Conservation (phyloP, 1,140 invertebrate genomes). For the Drosophila rhopaloa region DNA sequence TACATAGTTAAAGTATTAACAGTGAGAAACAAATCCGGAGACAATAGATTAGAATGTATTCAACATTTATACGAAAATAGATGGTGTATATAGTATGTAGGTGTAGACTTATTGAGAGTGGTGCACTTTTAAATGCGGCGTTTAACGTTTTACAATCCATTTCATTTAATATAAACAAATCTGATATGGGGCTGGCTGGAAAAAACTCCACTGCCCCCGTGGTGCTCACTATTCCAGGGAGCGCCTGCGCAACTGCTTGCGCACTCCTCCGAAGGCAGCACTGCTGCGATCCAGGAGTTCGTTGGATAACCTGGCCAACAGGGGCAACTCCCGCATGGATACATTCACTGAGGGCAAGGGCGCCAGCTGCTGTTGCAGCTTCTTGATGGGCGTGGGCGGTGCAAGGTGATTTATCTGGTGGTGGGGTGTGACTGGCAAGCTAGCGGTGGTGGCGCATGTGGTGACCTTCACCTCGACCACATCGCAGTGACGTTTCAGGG, state of each 20-base stretch:
- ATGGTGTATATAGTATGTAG: conserved; percentile 40
- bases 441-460: conserved; percentile 31
- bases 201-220: background rate
- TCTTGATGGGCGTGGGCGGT: conserved; percentile 63
- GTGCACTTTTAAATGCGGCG: conserved; percentile 70
- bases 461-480: conserved; percentile 46
- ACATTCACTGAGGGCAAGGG: conserved; percentile 81
- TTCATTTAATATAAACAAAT: conserved; percentile 81
- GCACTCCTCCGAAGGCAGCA: conserved; percentile 60
- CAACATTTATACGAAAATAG: conserved; percentile 75
- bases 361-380: conserved; percentile 75
- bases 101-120: conserved; percentile 56
- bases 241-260: conserved; percentile 63
- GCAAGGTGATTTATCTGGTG: conserved; percentile 48
- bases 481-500: conserved; percentile 62
- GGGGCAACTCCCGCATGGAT: conserved; percentile 81
- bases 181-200: conserved; percentile 55
- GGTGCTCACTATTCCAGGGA: conserved; percentile 70
- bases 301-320: conserved; percentile 76
- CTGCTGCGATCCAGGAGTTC: conserved; percentile 75
- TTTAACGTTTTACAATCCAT: conserved; percentile 58
- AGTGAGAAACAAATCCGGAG: conserved; percentile 54
- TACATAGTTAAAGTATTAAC: conserved; percentile 60
- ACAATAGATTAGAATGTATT: conserved; percentile 62
- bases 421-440: conserved; percentile 77